Evolutionary conservation across 1,140 invertebrate species (phyloP).

Genomic region (Drosophila pruinosa): DNA sequence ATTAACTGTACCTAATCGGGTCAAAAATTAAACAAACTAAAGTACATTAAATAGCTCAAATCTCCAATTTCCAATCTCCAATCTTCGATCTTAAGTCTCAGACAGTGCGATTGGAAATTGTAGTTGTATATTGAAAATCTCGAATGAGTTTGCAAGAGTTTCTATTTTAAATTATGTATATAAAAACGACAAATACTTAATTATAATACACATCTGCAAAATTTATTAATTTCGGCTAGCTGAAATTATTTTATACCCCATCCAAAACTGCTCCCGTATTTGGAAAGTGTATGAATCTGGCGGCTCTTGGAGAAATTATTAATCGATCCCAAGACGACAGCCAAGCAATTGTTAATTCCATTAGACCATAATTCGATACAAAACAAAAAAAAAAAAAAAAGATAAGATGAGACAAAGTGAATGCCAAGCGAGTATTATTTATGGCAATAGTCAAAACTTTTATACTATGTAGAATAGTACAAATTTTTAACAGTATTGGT

Average conservation of each 20-base stretch:
- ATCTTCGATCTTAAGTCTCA: conserved; percentile 4
- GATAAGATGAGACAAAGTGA: neutral
- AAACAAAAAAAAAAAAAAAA: neutral
- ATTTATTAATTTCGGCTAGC: conserved; percentile 32
- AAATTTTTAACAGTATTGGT: conserved; percentile 69
- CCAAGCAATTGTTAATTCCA: conserved; percentile 53
- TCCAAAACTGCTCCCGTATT: conserved; percentile 8
- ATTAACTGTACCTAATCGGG: conserved; percentile 69
- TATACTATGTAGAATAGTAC: conserved; percentile 75
- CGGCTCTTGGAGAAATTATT: neutral
- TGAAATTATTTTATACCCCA: conserved; percentile 38
- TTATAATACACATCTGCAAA: conserved; percentile 18
- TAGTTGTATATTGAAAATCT: conserved; percentile 38
- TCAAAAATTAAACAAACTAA: conserved; percentile 40
- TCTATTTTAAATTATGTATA: conserved; percentile 72
- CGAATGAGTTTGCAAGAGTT: conserved; percentile 76
- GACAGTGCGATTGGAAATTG: conserved; percentile 20
- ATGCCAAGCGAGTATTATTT: conserved; percentile 66
- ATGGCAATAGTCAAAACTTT: conserved; percentile 54
- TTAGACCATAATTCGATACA: conserved; percentile 44
- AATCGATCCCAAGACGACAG: conserved; percentile 6
- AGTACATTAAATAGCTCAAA: conserved; percentile 26
- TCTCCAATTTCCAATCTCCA: conserved; percentile 1
- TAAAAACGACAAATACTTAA: conserved; percentile 4
- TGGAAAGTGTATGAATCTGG: conserved; percentile 36